Evolutionary conservation across 2,113 vertebrate genomes (phyloP).

Genomic region (Nerophis ophidion): DNA sequence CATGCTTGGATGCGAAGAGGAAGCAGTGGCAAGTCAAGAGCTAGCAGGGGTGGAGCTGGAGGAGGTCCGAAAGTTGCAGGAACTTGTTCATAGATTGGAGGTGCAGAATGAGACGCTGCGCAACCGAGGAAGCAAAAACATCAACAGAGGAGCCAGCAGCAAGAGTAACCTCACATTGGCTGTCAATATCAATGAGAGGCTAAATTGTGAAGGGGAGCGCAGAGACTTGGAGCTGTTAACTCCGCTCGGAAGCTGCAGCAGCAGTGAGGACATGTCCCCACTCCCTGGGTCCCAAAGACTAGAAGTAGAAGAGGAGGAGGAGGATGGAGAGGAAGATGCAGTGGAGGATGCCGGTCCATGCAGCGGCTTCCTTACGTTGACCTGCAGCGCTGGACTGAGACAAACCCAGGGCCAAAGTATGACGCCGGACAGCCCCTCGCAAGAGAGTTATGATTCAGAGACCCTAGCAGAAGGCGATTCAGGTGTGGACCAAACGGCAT

Average conservation of each 20-base stretch:
- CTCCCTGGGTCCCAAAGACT: constrained; percentile 16
- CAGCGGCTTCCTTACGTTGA: constrained; percentile 42
- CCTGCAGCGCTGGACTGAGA: constrained; percentile 28
- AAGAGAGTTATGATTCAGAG: constrained; percentile 62
- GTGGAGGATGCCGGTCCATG: constrained; percentile 30
- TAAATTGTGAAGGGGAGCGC: constrained; percentile 60
- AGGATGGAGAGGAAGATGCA: constrained; percentile 28
- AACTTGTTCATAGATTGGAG: constrained; percentile 82
- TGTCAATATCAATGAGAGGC: constrained; percentile 48
- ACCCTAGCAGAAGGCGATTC: constrained; percentile 54
- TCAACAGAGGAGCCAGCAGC: constrained; percentile 37
- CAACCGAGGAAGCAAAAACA: constrained; percentile 61
- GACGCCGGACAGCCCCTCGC: constrained; percentile 39
- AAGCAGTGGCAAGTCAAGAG: constrained; percentile 38
- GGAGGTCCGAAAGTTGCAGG: constrained; percentile 84
- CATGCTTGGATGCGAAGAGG: constrained; percentile 50
- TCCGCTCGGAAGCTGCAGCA: constrained; percentile 39
- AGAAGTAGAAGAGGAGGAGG: constrained; percentile 48
- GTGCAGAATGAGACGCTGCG: constrained; percentile 83
- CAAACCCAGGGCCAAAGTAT: constrained; percentile 33
- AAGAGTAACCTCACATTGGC: constrained; percentile 36
- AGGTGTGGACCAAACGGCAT: constrained; percentile 59
- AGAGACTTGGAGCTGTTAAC: constrained; percentile 45
- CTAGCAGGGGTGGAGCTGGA: constrained; percentile 74
- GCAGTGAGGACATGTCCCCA: constrained; percentile 60